Evolutionary conservation across 2,113 vertebrate species (phyloP), one percentile per base, ranked within the genome.

Genomic region (Corvus hawaiiensis): DNA sequence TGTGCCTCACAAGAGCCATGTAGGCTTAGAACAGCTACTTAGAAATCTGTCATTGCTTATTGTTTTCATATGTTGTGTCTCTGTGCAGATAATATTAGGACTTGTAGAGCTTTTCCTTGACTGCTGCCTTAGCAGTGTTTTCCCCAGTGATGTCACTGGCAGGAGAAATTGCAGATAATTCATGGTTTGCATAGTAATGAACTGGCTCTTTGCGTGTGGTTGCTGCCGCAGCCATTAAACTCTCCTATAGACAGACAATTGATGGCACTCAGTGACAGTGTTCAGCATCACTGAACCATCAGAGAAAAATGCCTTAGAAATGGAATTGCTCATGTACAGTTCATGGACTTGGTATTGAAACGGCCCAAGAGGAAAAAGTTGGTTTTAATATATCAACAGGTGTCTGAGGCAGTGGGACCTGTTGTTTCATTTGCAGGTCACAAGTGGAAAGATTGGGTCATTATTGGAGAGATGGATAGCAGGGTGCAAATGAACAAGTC

Each of bases 161-260:
- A 39, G 19, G 11, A 20, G 10, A 78, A 16, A 55, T 44, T 7
- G 41, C 55, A 80, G 41, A n/a, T 76, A 72, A 30, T 37, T 48
- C n/a, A 23, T 32, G 16, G 9, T 77, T 87, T 86, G 44, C 26
- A 3, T 35, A 37, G 13, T n/a, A 37, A 44, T 32, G 15, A 52
- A 16, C 12, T 30, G 39, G 3, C 0, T 6, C 48, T 56, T 49
- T 48, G 10, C 2, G 2, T 43, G 26, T 87, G 58, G 24, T 39
- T 33, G 12, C 49, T 73, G 44, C 68, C 15, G 8, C 1, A 2
- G 10, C 41, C 67, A 51, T 43, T 90, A 19, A 41, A 44, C 9
- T 16, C 33, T 46, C 20, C 17, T 10, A 0, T 4, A 35, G 35
- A 5, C 11, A 41, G 39, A 8, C 11, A 35, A 1, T 5, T 81